A percentile compares a stretch with the other conserved stretches of the same genome.
Evolutionary conservation across 2,113 vertebrate genomes (phyloP).

Genomic region (Ptyas mucosa): DNA sequence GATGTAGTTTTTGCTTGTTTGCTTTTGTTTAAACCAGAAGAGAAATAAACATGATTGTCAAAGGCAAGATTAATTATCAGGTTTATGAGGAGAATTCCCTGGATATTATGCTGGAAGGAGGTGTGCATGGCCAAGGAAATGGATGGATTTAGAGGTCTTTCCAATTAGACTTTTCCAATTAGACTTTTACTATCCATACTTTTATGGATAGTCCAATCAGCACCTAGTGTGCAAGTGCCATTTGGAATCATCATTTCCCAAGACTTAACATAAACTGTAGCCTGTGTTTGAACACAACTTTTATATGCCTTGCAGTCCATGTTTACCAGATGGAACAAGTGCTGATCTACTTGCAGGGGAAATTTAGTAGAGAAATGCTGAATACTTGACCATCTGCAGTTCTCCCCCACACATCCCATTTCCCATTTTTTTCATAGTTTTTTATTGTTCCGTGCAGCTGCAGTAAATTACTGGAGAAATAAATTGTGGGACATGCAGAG

Average conservation of each 20-base stretch:
- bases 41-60: not conserved
- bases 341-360: not conserved
- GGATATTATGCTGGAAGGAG: not conserved
- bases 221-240: too few relatives aligned
- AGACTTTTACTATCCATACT: not conserved
- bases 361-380: not conserved
- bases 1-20: not conserved
- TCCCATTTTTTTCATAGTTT: not conserved
- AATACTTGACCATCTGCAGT: not conserved
- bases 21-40: not conserved
- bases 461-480: not conserved
- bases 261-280: not conserved
- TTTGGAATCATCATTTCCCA: not conserved
- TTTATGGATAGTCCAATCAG: not conserved
- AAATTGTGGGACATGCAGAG: not conserved
- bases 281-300: not conserved
- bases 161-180: not conserved
- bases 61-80: not conserved
- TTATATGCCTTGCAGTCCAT: not conserved
- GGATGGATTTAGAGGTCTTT: not conserved
- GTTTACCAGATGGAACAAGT: not conserved
- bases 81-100: not conserved
- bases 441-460: not conserved
- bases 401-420: not conserved
- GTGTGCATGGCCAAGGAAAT: not conserved